Evolutionary conservation across 2,113 vertebrate genomes (phyloP).

Genomic region (Chaetops frenatus): DNA sequence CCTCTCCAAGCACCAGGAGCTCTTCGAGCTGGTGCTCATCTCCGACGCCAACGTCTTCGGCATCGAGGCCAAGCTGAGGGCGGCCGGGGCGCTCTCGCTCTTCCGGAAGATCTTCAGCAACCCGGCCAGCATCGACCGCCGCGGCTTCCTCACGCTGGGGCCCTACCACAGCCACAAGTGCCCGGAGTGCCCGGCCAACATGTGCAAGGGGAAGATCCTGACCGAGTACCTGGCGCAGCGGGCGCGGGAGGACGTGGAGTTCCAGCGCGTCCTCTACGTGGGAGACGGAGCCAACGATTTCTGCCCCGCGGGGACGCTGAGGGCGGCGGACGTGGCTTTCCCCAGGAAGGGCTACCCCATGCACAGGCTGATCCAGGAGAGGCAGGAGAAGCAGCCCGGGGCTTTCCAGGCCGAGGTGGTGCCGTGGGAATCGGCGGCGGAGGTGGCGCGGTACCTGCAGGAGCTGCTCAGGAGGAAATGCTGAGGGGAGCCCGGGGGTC

Average conservation of each 20-base stretch:
- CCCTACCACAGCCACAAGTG: slow-evolving; percentile 93
- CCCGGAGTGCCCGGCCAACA: slow-evolving; percentile 85
- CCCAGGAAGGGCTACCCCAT: slow-evolving; percentile 88
- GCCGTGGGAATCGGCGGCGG: slow-evolving; percentile 84
- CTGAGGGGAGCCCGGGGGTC: slow-evolving; percentile 1
- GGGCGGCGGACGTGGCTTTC: slow-evolving; percentile 81
- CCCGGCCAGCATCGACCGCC: slow-evolving; percentile 81
- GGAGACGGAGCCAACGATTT: slow-evolving; percentile 97
- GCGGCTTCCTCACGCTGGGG: slow-evolving; percentile 79
- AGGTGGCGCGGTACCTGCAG: slow-evolving; percentile 81
- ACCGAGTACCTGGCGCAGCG: slow-evolving; percentile 82
- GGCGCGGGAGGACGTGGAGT: slow-evolving; percentile 78
- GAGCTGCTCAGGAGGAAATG: slow-evolving; percentile 71
- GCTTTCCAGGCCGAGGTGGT: slow-evolving; percentile 82
- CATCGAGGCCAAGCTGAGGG: slow-evolving; percentile 82
- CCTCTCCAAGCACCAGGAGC: slow-evolving; percentile 78
- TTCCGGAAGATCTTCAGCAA: slow-evolving; percentile 91
- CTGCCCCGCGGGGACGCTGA: slow-evolving; percentile 81
- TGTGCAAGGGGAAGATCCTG: slow-evolving; percentile 91
- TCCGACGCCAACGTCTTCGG: slow-evolving; percentile 93
- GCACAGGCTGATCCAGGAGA: slow-evolving; percentile 86
- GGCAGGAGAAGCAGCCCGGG: slow-evolving; percentile 77
- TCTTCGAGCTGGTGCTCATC: slow-evolving; percentile 87
- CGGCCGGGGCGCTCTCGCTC: slow-evolving; percentile 71
- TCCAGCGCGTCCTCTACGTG: slow-evolving; percentile 86